These are phyloP conservation scores for Cyclargus thomasi DNA, from an alignment of 1,140 invertebrate species.

Conservation along the genomic window DNA sequence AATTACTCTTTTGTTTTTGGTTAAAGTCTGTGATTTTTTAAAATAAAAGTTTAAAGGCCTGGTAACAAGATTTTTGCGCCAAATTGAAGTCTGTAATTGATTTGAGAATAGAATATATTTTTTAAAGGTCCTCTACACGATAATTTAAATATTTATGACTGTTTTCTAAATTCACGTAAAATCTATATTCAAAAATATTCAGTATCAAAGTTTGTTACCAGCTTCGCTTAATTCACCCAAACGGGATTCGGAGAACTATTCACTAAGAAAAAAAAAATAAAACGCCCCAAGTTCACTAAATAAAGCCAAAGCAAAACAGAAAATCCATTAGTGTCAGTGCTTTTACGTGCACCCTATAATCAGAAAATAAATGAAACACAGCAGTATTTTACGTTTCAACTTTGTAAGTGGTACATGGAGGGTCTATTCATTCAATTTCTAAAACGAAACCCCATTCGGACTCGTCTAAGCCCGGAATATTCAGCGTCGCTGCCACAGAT, in stretches of 20 bases:
- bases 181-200: no score
- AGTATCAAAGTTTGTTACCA: not conserved
- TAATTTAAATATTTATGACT: no score
- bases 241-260: not conserved
- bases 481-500: constrained; percentile 29
- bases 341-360: constrained; percentile 9
- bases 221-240: not conserved
- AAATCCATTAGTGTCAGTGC: not conserved
- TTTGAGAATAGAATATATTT: no score
- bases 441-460: constrained; percentile 37
- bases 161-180: no score
- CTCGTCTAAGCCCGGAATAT: constrained; percentile 50
- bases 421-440: constrained; percentile 25
- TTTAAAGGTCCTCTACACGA: no score
- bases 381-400: constrained; percentile 21
- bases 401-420: constrained; percentile 21
- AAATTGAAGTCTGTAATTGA: no score
- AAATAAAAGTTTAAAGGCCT: no score
- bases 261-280: not conserved
- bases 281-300: not conserved
- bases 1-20: no score
- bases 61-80: no score
- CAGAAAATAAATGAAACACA: constrained; percentile 6
- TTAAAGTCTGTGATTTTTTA: no score
- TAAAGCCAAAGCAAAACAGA: not conserved